Evolutionary conservation across 2,888 invertebrate species (phyloP).

Genomic region (Dasypolia templi): DNA sequence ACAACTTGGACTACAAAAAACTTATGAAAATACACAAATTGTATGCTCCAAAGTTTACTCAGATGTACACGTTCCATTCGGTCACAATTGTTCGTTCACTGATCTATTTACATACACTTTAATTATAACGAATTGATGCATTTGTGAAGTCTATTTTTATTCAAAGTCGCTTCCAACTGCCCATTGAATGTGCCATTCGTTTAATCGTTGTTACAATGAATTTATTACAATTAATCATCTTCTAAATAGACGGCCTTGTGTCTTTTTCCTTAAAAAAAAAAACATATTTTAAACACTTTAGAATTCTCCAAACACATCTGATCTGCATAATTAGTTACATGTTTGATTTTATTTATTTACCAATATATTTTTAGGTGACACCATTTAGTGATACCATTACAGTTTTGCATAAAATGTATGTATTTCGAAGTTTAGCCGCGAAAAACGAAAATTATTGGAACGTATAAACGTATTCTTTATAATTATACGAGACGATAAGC

Average conservation of each 20-base stretch:
- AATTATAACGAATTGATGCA: conserved; percentile 76
- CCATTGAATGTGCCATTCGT: conserved; percentile 49
- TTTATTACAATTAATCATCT: conserved; percentile 40
- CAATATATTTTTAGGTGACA: background rate
- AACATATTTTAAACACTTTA: conserved; percentile 2
- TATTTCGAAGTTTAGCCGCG: conserved; percentile 28
- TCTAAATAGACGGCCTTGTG: conserved; percentile 45
- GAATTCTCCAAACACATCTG: conserved; percentile 2
- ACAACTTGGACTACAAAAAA: conserved; percentile 10
- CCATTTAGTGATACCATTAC: conserved; percentile 16
- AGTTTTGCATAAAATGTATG: background rate
- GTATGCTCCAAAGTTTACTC: conserved; percentile 53
- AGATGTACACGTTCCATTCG: conserved; percentile 52
- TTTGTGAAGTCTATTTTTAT: conserved; percentile 68
- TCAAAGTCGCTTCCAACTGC: conserved; percentile 52
- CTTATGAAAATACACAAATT: conserved; percentile 19
- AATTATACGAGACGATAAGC: conserved; percentile 58
- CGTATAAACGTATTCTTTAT: conserved; percentile 55
- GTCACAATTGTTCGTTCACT: conserved; percentile 68
- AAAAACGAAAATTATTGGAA: conserved; percentile 50
- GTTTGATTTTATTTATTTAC: background rate
- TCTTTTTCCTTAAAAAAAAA: conserved; percentile 31
- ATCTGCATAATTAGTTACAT: conserved; percentile 2
- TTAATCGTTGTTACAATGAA: conserved; percentile 53
- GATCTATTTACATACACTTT: conserved; percentile 78